Conservation (phyloP, 92 coral and sea anemone species). For the Epizoanthus rinbou region DNA sequence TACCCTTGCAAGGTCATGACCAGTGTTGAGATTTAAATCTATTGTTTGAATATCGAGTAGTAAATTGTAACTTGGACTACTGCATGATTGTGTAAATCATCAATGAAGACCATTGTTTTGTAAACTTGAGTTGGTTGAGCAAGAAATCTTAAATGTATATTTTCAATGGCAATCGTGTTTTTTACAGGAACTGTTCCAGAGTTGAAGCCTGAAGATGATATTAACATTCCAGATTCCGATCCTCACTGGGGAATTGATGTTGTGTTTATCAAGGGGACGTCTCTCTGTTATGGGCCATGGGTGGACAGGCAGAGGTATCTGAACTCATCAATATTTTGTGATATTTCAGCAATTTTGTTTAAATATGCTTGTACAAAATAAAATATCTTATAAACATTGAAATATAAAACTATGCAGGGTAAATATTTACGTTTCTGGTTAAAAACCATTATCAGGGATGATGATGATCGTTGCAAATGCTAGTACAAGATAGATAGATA, state of each 20-base stretch:
- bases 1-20: no score
- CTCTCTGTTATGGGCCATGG: slow-evolving; percentile 97
- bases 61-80: no score
- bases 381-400: no score
- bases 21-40: no score
- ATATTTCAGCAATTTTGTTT: no score
- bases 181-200: slow-evolving; percentile 83
- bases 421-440: background rate
- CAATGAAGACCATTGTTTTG: no score
- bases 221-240: slow-evolving; percentile 86
- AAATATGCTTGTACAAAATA: background rate
- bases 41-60: no score
- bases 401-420: no score
- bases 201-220: slow-evolving; percentile 59
- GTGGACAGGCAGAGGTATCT: slow-evolving; percentile 95
- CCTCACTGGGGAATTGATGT: slow-evolving; percentile 98
- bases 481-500: no score
- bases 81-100: no score
- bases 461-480: no score
- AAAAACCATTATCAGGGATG: background rate
- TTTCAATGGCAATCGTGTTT: background rate
- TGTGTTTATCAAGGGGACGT: slow-evolving; percentile 75
- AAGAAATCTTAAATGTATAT: background rate
- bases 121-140: background rate
- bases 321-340: background rate